phyloP scores from a whole-genome alignment of 2,888 invertebrate species.

The Conus canariensis region DNA sequence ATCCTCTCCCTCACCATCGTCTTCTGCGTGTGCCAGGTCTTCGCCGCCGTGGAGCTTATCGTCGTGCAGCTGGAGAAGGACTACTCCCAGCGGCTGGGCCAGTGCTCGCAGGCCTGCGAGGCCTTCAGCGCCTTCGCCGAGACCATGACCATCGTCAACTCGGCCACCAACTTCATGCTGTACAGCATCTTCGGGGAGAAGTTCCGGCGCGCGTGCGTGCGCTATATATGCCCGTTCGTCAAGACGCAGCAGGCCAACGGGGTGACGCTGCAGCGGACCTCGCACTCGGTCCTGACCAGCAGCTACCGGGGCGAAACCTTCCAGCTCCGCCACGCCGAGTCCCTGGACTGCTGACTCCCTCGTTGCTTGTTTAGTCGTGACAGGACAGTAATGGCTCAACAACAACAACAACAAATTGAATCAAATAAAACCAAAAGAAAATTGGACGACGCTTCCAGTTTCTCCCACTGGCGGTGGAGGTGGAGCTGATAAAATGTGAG shows the following conservation, averaged over 20 bases:
- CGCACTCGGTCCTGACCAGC: conserved; percentile 38
- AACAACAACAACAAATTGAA: too few species aligned
- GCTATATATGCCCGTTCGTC: conserved; percentile 43
- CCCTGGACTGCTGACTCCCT: not conserved
- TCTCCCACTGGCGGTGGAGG: too few species aligned
- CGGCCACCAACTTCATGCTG: conserved; percentile 74
- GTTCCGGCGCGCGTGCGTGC: conserved; percentile 66
- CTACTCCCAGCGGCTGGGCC: conserved; percentile 37
- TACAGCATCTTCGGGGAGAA: conserved; percentile 75
- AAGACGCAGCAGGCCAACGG: conserved; percentile 25
- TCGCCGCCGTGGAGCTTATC: conserved; percentile 48
- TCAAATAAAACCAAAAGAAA: too few species aligned
- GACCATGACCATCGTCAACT: conserved; percentile 73
- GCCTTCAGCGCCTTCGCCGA: conserved; percentile 68
- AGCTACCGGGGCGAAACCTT: conserved; percentile 42
- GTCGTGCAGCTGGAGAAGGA: conserved; percentile 45
- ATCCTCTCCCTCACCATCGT: conserved; percentile 49
- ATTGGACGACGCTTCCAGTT: too few species aligned
- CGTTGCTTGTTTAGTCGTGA: not conserved
- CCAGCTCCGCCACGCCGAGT: conserved; percentile 27
- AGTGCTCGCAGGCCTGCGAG: conserved; percentile 62
- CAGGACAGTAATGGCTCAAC: too few species aligned
- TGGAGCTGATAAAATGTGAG: too few species aligned
- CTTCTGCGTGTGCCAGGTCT: conserved; percentile 50
- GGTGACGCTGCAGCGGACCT: conserved; percentile 33